Base-by-base conservation (phyloP, 2,888 invertebrate genomes). In the Geophilus truncorum region DNA sequence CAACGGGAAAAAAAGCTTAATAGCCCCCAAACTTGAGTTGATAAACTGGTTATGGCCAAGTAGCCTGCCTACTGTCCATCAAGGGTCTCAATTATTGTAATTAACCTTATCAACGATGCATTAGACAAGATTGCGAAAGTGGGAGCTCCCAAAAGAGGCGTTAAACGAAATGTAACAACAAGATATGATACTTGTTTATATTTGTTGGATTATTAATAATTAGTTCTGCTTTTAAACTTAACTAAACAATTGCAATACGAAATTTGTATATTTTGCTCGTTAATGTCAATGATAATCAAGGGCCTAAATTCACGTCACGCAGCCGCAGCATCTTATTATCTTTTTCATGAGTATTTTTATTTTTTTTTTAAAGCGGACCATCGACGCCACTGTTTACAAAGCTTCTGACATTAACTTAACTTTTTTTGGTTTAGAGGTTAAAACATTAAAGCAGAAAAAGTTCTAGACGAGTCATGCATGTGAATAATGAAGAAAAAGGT, bases 11-110 rank as follows among this genome's bases (percentile, higher is more conserved):
- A 51, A 51, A 51, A 51, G n/a, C n/a, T n/a, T n/a, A 51, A 51
- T 5, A n/a, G 4, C 18, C 7, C 15, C 4, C n/a, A n/a, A 6
- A 7, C 2, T 6, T 70, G n/a, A 70, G 70, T 70, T 70, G 70
- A 70, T 70, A 70, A 70, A 70, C 70, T 28, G 70, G 70, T 70
- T 70, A 28, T 70, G 28, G 25, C 9, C 28, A 70, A 28, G 70
- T 70, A 25, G 25, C 70, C 70, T 28, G 70, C 28, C 70, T 12
- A 70, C 70, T 70, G 70, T 70, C 70, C 70, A 70, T 70, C 70
- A 70, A 70, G 28, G 15, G 9, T 23, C 12, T 10, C 12, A 28
- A 25, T 12, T 25, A 70, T 25, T 70, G n/a, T 70, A 15, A 70
- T 70, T 70, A 28, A 70, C 70, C 70, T 15, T 70, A 25, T 5